Conservation (phyloP, 2,888 invertebrate species). For the Caenorhabditis wallacei region DNA sequence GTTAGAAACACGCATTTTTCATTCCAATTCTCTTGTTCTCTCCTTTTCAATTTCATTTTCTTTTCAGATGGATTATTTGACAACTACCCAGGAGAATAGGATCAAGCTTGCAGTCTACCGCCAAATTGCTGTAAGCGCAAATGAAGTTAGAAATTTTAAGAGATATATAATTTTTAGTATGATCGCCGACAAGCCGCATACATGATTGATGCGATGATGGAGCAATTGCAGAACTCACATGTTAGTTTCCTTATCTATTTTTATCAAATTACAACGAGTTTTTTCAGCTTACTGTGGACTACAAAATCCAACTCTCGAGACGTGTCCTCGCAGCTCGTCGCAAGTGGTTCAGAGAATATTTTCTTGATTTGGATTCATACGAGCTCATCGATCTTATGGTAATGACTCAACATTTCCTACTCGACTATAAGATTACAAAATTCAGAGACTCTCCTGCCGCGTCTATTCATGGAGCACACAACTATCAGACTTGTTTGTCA, state of each 20-base stretch:
- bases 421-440: no score
- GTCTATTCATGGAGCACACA: constrained; percentile 18
- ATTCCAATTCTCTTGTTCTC: background rate
- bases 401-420: background rate
- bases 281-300: constrained; percentile 40
- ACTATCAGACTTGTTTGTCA: constrained; percentile 17
- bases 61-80: constrained; percentile 43
- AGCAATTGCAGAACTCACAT: constrained; percentile 30
- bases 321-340: constrained; percentile 24
- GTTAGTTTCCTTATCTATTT: background rate
- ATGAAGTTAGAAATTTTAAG: background rate
- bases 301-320: constrained; percentile 19
- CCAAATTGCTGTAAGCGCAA: constrained; percentile 22
- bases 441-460: constrained; percentile 14
- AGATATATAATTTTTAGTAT: constrained; percentile 35
- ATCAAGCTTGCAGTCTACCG: background rate
- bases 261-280: background rate
- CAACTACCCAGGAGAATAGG: background rate
- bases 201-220: constrained; percentile 45
- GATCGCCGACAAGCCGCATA: constrained; percentile 42
- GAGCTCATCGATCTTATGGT: constrained; percentile 9
- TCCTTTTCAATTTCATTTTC: background rate
- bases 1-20: constrained; percentile 3
- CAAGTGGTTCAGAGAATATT: constrained; percentile 26
- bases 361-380: constrained; percentile 7